These are phyloP conservation scores for Falco naumanni DNA, from an alignment of 2,797 vertebrate genomes.

Conservation along the genomic window DNA sequence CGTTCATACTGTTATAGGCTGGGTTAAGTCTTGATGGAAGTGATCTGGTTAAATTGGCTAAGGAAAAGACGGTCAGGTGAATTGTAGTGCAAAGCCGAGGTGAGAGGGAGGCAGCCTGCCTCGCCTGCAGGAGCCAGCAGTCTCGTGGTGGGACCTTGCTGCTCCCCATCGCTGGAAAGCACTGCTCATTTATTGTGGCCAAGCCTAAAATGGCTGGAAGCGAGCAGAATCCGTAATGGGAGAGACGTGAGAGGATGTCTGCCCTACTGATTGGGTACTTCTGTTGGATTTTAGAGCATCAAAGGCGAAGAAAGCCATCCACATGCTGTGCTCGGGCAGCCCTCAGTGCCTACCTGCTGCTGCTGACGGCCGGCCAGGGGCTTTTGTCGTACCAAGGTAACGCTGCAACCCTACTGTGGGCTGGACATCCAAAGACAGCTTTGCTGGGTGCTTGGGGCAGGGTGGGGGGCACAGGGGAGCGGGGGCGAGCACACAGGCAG, in stretches of 20 bases:
- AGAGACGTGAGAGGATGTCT: background rate
- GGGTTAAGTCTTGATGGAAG: background rate
- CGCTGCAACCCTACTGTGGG: rapidly evolving
- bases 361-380: conserved; percentile 74
- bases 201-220: background rate
- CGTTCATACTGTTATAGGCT: background rate
- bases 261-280: background rate
- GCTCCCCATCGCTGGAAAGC: background rate
- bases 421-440: background rate
- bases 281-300: conserved; percentile 61
- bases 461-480: rapidly evolving
- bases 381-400: conserved; percentile 85
- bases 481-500: rapidly evolving
- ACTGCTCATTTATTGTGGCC: background rate
- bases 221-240: rapidly evolving
- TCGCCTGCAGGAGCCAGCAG: background rate
- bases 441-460: background rate
- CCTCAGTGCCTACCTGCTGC: conserved; percentile 73
- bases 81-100: background rate
- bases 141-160: background rate
- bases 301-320: conserved; percentile 34
- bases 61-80: background rate
- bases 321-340: background rate
- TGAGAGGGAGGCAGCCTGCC: background rate
- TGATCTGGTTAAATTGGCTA: background rate